Base-by-base conservation (phyloP, 2,888 invertebrate genomes). In the Drosophila pseudotalamancana region DNA sequence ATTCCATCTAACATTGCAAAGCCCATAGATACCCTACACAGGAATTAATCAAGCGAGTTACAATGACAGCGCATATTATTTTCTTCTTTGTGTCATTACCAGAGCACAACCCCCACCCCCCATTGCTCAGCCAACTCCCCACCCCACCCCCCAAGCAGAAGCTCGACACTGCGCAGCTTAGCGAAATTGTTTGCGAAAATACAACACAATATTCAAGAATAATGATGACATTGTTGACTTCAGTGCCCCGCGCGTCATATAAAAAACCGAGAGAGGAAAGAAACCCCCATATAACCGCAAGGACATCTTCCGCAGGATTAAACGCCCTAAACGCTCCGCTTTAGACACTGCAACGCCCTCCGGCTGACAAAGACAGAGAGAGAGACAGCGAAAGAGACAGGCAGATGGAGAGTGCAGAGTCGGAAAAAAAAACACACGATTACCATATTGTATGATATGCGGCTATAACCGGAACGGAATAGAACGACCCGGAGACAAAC, bases 161-260 rank as follows among this genome's bases (percentile, higher is more conserved):
- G 46, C 61, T 14, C 61, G 40, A 56, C 59, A 61, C 61, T 49
- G 74, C 64, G 64, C 72, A 77, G 82, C 78, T 89, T 86, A 77
- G 86, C 87, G 78, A 89, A 89, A 87, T 81, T 83, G 81, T 85
- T 89, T 83, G 83, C 81, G 77, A 87, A 89, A 81, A 84, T 73
- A 84, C 72, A 88, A 88, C 81, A 84, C 84, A 88, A 89, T 89
- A 89, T 88, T 87, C 82, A 88, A 78, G 88, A 89, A 89, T 88
- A 88, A 88, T 88, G 87, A 88, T 89, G 87, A 88, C 89, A 89
- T 88, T 87, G 87, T 89, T 88, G 72, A 87, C 77, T 76, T 79
- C 82, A 71, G 71, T 78, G 57, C 69, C 69, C 73, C 69, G 72
- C 69, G 69, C 65, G 46, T 68, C 77, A 77, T 77, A 83, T 59